phyloP scores from a whole-genome alignment of 2,113 vertebrate genomes.

The Lontra canadensis region DNA sequence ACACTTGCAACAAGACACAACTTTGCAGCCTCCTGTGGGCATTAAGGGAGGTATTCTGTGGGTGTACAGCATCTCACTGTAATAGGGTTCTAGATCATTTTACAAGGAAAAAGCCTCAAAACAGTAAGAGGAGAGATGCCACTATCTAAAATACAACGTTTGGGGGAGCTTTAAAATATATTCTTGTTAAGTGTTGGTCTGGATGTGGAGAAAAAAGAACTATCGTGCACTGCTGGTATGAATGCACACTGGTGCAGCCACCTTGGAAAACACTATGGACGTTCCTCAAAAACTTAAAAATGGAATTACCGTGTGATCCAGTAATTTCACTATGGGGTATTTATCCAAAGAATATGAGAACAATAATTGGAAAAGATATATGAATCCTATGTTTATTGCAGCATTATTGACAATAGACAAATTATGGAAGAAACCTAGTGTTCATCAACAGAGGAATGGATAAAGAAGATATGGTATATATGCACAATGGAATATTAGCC shows the following conservation, averaged over 20 bases:
- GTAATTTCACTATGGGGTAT: background rate
- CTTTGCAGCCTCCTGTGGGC: background rate
- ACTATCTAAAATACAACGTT: background rate
- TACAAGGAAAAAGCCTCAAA: background rate
- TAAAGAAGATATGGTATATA: background rate
- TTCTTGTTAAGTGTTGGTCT: background rate
- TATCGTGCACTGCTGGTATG: background rate
- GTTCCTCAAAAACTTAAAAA: background rate
- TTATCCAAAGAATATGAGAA: background rate
- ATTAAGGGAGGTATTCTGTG: background rate
- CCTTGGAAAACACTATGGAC: background rate
- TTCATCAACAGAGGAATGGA: background rate
- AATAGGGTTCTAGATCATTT: background rate
- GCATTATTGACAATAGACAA: background rate
- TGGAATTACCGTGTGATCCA: background rate
- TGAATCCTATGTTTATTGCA: background rate
- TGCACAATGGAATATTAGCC: background rate
- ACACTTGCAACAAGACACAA: background rate
- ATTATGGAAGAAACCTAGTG: background rate
- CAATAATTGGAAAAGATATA: background rate
- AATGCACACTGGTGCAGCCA: background rate
- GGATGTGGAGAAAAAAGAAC: background rate
- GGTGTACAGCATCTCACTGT: background rate
- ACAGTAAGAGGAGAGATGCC: background rate
- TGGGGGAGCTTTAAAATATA: background rate